Base-by-base conservation (phyloP, 2,113 vertebrate species). In the Eubucco bourcierii region DNA sequence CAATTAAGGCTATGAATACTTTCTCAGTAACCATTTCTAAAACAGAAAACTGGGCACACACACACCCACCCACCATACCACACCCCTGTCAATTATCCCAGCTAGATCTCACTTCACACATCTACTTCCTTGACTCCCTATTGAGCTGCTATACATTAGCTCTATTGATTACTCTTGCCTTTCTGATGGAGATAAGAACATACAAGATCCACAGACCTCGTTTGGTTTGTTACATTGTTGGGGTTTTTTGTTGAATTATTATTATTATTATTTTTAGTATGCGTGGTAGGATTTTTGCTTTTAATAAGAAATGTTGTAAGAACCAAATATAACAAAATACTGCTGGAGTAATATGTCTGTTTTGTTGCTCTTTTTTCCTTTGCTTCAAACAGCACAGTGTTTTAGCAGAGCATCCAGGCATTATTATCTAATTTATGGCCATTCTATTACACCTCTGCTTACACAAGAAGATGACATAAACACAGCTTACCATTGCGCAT, bases 401-500 rank as follows among this genome's bases (percentile, higher is more conserved):
- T 68, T 19, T 8, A 39, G 2, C 9, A 39, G 7, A 47, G 12
- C 7, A 72, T 14, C 29, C 67, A 78, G 34, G 59, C 29, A 46
- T 7, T 55, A 28, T 21, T 60, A 58, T 24, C 7, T 68, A 10
- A 13, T 17, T 89, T 55, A 73, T 9, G 9, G 33, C 52, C 10
- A 28, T 3, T 27, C 6, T 52, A 21, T 4, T 61, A 59, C 20
- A 56, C 20, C 7, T 80, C 34, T 63, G 15, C 7, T 86, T 23
- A 39, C 8, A 47, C 7, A 37, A 8, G 13, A 52, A 72, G 52
- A 29, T 9, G 0, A 52, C 33, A 65, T 14, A 33, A 81, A 20
- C 3, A 12, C 25, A 67, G 10, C 4, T 46, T 23, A 52, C 24
- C 19, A 6, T 10, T 9, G 41, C 0, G 1, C 15, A 66, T 10